A percentile compares a stretch with the other conserved stretches of the same genome.
Conservation (phyloP, 2,797 vertebrate species). For the Galago senegalensis region DNA sequence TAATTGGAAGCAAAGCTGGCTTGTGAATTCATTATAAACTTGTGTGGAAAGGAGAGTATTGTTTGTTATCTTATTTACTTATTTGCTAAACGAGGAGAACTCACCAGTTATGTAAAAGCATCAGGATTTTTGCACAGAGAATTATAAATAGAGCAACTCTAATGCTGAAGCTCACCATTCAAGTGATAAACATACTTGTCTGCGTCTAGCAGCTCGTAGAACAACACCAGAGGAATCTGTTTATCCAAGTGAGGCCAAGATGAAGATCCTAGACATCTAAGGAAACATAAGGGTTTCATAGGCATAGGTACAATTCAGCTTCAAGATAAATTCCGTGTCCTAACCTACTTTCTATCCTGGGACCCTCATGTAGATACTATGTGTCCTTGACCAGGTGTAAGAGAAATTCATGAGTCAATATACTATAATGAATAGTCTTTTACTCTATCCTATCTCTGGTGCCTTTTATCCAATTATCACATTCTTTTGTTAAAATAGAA, state of each 20-base stretch:
- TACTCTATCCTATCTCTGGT: background rate
- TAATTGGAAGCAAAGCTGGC: slow-evolving; percentile 4
- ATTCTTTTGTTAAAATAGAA: background rate
- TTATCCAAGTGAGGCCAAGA: background rate
- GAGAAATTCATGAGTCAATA: background rate
- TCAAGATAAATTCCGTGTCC: background rate
- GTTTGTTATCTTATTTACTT: slow-evolving; percentile 51
- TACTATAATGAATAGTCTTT: background rate
- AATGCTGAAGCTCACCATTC: background rate
- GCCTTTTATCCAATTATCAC: background rate
- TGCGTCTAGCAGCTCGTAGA: slow-evolving; percentile 56
- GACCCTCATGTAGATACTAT: background rate
- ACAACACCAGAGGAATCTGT: background rate
- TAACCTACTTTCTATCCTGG: background rate
- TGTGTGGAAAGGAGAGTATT: background rate
- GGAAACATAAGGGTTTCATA: background rate
- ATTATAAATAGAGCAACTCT: slow-evolving; percentile 45
- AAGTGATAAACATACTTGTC: slow-evolving; percentile 41
- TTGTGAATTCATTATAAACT: slow-evolving; percentile 42
- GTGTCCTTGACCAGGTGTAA: background rate
- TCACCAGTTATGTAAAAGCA: slow-evolving; percentile 29
- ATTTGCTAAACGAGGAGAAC: background rate
- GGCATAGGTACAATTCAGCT: background rate
- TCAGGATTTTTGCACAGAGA: slow-evolving; percentile 35
- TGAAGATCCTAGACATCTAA: background rate